Evolutionary conservation across 1,140 invertebrate genomes (phyloP), one percentile per base, ranked within the genome.

Genomic region (Phymastichus coffea): DNA sequence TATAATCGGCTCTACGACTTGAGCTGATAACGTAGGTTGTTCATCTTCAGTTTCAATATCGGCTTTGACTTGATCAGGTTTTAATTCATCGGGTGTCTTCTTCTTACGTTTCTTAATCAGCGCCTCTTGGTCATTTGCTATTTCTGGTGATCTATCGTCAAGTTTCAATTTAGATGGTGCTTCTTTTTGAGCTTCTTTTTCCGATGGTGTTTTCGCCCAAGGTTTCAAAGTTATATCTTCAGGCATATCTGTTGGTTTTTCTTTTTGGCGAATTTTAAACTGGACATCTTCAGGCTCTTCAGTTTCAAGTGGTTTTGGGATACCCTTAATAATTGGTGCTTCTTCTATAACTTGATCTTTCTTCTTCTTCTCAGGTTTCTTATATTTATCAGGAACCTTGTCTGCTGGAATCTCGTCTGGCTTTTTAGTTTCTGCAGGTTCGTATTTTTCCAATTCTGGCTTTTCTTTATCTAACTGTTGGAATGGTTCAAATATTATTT

Each of bases 151-250:
- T n/a, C n/a, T n/a, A n/a, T n/a, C n/a, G n/a, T n/a, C n/a, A n/a
- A n/a, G n/a, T n/a, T n/a, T n/a, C n/a, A n/a, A n/a, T n/a, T n/a
- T n/a, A n/a, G n/a, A n/a, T n/a, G n/a, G n/a, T n/a, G n/a, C n/a
- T n/a, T n/a, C n/a, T n/a, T n/a, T n/a, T n/a, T n/a, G n/a, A n/a
- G n/a, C n/a, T 37, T 67, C 66, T 51, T 66, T 63, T 61, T 71
- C 68, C 6, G 23, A 2, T n/a, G n/a, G n/a, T n/a, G n/a, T n/a
- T 71, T 82, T 80, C 15, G 76, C 76, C 67, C 84, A 82, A 3
- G 79, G 79, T 66, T 86, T 86, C 0, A 86, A 62, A 46, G 64
- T 82, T 22, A 85, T 77, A 61, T 78, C 63, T 63, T 83, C 80
- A 1, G 76, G 75, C 40, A 77, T 70, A 52, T 86, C 82, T 66